Evolutionary conservation across 2,113 vertebrate species (phyloP).

Genomic region (Zosterops hypoxanthus): DNA sequence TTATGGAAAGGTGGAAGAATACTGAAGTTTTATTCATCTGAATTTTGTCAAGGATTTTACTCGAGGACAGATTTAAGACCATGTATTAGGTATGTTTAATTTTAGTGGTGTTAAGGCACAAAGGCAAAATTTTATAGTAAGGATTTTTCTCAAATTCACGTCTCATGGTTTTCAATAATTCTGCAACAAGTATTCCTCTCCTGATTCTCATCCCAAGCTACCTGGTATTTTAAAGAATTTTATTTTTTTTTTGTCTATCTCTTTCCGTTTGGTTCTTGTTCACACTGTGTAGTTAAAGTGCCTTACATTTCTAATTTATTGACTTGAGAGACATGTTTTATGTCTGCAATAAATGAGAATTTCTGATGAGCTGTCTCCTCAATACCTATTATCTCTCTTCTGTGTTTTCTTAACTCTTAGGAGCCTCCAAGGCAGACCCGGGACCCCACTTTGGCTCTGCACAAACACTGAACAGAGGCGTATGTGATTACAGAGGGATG

Average conservation of each 20-base stretch:
- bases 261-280: not conserved
- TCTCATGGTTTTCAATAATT: not conserved
- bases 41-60: not conserved
- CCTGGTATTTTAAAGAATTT: not conserved
- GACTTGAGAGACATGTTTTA: slow-evolving; percentile 9
- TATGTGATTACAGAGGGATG: slow-evolving; percentile 16
- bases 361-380: slow-evolving; percentile 10
- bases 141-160: not conserved
- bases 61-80: not conserved
- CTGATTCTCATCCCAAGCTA: not conserved
- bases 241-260: not conserved
- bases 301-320: slow-evolving; percentile 1
- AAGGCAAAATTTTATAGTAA: not conserved
- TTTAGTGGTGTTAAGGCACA: not conserved
- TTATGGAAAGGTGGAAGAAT: not conserved
- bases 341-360: slow-evolving; percentile 2
- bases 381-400: not conserved
- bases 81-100: not conserved
- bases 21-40: not conserved
- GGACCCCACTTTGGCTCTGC: not conserved
- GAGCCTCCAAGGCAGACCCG: not conserved
- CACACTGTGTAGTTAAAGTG: not conserved
- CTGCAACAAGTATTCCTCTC: not conserved
- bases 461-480: not conserved
- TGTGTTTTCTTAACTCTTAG: slow-evolving; percentile 18